Conservation (phyloP, 2,888 invertebrate genomes). For the Creontiades dilutus region DNA sequence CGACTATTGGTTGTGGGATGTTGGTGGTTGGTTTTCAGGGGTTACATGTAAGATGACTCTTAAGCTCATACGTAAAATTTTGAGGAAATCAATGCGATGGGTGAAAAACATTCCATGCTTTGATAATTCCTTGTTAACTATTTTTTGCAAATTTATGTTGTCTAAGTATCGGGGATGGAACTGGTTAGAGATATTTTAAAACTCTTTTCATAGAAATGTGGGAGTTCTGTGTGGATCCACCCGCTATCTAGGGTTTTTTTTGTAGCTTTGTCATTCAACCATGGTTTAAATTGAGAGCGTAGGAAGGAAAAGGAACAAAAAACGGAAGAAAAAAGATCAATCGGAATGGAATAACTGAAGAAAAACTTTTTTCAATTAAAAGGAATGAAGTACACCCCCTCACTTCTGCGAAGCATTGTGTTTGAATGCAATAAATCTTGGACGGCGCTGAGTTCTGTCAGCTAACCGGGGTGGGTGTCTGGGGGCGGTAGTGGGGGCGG, state of each 20-base stretch:
- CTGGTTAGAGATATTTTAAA: too few relatives aligned
- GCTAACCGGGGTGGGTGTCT: conserved; percentile 65
- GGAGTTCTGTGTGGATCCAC: too few relatives aligned
- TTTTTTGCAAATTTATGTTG: too few relatives aligned
- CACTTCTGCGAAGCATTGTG: conserved; percentile 67
- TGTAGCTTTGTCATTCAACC: not conserved
- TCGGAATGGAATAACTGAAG: conserved; percentile 43
- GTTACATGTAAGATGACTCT: too few relatives aligned
- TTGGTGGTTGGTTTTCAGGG: too few relatives aligned
- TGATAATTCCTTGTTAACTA: too few relatives aligned
- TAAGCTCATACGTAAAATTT: too few relatives aligned
- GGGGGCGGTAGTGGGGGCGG: conserved; percentile 59
- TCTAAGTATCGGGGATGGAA: too few relatives aligned
- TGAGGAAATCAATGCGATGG: too few relatives aligned
- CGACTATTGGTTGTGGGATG: too few relatives aligned
- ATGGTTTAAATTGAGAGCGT: conserved; percentile 1
- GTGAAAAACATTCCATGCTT: too few relatives aligned
- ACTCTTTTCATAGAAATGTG: too few relatives aligned
- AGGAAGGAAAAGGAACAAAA: not conserved
- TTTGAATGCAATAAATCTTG: conserved; percentile 70
- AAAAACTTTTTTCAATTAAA: conserved; percentile 67
- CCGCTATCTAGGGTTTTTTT: not conserved
- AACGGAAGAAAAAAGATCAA: conserved; percentile 3
- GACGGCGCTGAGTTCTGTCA: conserved; percentile 71
- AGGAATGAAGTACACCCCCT: conserved; percentile 44